Percentiles rank a stretch among this genome's conserved stretches.
These are phyloP conservation scores for Rhinella marina DNA, from an alignment of 2,797 vertebrate genomes.

Conservation along the genomic window DNA sequence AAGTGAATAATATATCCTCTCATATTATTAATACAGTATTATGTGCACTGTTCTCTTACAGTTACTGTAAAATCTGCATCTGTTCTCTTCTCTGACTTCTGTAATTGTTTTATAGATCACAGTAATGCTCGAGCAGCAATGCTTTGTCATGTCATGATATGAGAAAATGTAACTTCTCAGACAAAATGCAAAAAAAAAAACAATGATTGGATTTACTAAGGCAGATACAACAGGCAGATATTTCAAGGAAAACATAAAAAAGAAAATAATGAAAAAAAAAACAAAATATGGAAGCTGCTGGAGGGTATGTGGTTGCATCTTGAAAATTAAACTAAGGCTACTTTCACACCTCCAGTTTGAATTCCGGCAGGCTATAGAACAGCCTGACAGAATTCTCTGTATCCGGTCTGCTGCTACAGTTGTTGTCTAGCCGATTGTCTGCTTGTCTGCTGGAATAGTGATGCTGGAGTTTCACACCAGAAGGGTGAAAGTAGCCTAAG, in stretches of 20 bases:
- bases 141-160: not conserved
- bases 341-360: too few species aligned
- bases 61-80: constrained; percentile 63
- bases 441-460: too few species aligned
- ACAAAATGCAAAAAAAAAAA: not conserved
- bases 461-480: too few species aligned
- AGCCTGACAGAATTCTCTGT: too few species aligned
- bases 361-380: too few species aligned
- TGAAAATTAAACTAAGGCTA: too few species aligned
- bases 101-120: not conserved
- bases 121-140: not conserved
- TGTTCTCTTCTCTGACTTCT: constrained; percentile 37
- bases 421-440: too few species aligned
- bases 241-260: not conserved
- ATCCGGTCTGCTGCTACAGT: too few species aligned
- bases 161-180: not conserved
- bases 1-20: constrained; percentile 76
- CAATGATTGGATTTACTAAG: not conserved
- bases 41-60: constrained; percentile 55
- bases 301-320: too few species aligned
- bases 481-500: too few species aligned
- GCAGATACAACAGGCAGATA: not conserved
- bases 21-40: constrained; percentile 73
- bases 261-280: too few species aligned
- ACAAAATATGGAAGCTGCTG: too few species aligned